phyloP scores from a whole-genome alignment of 2,113 vertebrate species.

The Caloenas nicobarica region DNA sequence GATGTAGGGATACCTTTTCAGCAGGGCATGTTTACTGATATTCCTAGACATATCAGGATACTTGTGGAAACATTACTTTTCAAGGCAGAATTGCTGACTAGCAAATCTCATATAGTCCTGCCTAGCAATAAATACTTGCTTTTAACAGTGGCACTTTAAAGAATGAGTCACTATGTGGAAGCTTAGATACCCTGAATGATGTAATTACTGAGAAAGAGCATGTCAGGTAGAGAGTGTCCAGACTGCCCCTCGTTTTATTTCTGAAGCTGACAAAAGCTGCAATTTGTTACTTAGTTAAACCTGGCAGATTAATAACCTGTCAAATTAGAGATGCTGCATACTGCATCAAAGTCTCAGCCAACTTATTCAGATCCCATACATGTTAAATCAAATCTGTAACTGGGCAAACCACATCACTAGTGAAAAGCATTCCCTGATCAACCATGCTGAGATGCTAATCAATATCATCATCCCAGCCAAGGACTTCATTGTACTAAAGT shows the following conservation, averaged over 20 bases:
- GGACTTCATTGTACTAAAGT: not conserved
- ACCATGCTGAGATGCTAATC: not conserved
- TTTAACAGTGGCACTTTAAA: not conserved
- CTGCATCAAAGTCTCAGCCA: constrained; percentile 49
- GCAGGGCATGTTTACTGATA: not conserved
- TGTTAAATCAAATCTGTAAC: constrained; percentile 1
- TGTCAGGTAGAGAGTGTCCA: not conserved
- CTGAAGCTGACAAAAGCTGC: not conserved
- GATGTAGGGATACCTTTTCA: not conserved
- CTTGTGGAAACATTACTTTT: not conserved
- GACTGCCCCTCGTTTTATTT: not conserved
- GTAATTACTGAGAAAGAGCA: not conserved
- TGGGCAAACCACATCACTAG: not conserved
- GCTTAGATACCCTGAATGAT: not conserved
- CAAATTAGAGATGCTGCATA: not conserved
- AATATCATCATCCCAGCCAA: not conserved
- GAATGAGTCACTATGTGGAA: not conserved
- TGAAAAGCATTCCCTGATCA: not conserved
- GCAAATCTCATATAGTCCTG: not conserved
- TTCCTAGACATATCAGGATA: not conserved
- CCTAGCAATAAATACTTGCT: not conserved
- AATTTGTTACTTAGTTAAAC: constrained; percentile 15
- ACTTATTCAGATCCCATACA: not conserved
- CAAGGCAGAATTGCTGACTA: not conserved
- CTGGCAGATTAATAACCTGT: constrained; percentile 39